Percentiles rank a stretch among this genome's conserved stretches.
These are phyloP conservation scores for Syrista parreyssii DNA, from an alignment of 2,888 invertebrate species.

Conservation along the genomic window DNA sequence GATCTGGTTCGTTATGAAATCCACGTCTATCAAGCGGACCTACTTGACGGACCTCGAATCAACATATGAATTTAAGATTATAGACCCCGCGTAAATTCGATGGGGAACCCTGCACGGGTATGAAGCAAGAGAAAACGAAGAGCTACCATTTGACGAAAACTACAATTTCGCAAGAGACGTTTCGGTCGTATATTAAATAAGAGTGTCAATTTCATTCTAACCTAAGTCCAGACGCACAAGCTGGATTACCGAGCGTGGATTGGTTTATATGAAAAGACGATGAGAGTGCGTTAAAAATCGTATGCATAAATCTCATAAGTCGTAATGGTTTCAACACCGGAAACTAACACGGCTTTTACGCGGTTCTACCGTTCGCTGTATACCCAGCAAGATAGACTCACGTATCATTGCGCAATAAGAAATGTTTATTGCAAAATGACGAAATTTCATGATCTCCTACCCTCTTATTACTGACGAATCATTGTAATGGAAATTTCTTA, in stretches of 20 bases:
- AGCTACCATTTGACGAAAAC: background rate
- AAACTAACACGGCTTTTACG: slow-evolving; percentile 18
- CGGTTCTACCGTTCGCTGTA: background rate
- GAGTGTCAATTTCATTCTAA: background rate
- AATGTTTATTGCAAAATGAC: background rate
- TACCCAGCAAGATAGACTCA: background rate
- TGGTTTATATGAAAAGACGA: background rate
- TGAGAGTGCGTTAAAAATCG: background rate
- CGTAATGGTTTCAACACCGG: slow-evolving; percentile 17
- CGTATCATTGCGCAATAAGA: background rate
- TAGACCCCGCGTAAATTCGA: background rate
- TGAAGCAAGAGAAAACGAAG: background rate
- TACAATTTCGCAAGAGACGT: background rate
- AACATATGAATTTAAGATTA: background rate
- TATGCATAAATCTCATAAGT: background rate
- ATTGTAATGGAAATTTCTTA: background rate
- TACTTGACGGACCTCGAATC: background rate
- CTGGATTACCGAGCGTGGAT: background rate
- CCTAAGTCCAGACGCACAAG: background rate
- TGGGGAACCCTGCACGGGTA: background rate
- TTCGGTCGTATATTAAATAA: background rate
- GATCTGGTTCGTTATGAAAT: background rate
- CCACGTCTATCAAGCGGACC: background rate
- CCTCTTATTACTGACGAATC: slow-evolving; percentile 1
- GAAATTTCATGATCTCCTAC: slow-evolving; percentile 3